Evolutionary conservation across 1,140 invertebrate genomes (phyloP).

Genomic region (Listronotus oregonensis): DNA sequence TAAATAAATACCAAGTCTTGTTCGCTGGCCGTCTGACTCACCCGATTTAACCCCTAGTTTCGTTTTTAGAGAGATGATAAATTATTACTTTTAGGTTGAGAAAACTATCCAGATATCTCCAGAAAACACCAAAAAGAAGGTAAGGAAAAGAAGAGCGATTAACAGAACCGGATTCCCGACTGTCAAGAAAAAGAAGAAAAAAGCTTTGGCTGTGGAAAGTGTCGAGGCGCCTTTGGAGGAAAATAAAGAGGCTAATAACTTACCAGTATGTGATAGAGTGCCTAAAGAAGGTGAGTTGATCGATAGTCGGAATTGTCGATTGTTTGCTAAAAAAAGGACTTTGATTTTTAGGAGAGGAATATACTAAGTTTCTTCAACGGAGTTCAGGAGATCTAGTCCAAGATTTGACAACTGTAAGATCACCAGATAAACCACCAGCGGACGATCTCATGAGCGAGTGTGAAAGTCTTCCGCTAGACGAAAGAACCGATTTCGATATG

Average conservation of each 20-base stretch:
- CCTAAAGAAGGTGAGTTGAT: constrained; percentile 61
- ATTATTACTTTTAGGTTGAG: constrained; percentile 41
- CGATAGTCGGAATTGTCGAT: too few species aligned
- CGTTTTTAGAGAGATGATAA: too few species aligned
- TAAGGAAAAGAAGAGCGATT: constrained; percentile 74
- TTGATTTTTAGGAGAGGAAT: constrained; percentile 57
- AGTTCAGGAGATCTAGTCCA: constrained; percentile 16
- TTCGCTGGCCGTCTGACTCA: too few species aligned
- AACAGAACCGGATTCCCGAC: constrained; percentile 88
- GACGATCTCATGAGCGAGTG: constrained; percentile 64
- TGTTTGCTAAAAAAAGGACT: too few species aligned
- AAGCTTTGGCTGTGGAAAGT: constrained; percentile 47
- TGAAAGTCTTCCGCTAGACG: constrained; percentile 61
- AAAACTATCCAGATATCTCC: constrained; percentile 55
- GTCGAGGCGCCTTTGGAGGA: constrained; percentile 8
- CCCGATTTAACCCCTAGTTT: too few species aligned
- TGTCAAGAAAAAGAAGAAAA: constrained; percentile 83
- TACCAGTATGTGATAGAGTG: constrained; percentile 63
- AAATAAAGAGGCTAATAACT: constrained; percentile 2
- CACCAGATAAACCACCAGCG: constrained; percentile 21
- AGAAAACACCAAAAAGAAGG: constrained; percentile 64
- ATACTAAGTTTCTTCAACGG: constrained; percentile 63
- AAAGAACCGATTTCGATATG: constrained; percentile 48
- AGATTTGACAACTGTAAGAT: constrained; percentile 7
- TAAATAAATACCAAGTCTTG: too few species aligned